Evolutionary conservation across 2,888 invertebrate genomes (phyloP).

Genomic region (Calameuta pallipes): DNA sequence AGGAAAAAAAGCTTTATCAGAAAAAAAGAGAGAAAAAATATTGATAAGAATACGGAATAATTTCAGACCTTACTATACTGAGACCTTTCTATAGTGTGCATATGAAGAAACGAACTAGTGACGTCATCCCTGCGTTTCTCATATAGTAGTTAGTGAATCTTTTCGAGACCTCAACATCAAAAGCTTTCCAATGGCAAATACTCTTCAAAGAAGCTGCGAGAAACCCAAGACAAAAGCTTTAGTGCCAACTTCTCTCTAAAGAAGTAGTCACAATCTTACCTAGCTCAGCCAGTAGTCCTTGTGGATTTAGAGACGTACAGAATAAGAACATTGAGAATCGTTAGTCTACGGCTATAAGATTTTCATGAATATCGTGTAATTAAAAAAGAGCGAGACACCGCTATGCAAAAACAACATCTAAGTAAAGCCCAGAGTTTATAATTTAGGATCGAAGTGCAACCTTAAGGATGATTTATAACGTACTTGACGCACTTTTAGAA

Average conservation of each 20-base stretch:
- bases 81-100: neutral
- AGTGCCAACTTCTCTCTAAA: neutral
- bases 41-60: neutral
- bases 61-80: neutral
- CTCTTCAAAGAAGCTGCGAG: neutral
- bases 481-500: neutral
- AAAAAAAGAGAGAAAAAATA: neutral
- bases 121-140: neutral
- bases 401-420: neutral
- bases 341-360: neutral
- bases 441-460: neutral
- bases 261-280: neutral
- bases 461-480: neutral
- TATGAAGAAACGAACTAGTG: neutral
- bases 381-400: neutral
- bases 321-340: neutral
- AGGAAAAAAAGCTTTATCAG: neutral
- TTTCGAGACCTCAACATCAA: neutral
- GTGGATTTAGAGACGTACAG: neutral
- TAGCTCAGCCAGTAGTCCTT: neutral
- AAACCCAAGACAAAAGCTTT: neutral
- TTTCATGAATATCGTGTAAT: neutral
- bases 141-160: neutral
- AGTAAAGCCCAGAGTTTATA: neutral
- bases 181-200: neutral